Conservation (phyloP, 2,113 vertebrate species). For the Malurus alboscapulatus region DNA sequence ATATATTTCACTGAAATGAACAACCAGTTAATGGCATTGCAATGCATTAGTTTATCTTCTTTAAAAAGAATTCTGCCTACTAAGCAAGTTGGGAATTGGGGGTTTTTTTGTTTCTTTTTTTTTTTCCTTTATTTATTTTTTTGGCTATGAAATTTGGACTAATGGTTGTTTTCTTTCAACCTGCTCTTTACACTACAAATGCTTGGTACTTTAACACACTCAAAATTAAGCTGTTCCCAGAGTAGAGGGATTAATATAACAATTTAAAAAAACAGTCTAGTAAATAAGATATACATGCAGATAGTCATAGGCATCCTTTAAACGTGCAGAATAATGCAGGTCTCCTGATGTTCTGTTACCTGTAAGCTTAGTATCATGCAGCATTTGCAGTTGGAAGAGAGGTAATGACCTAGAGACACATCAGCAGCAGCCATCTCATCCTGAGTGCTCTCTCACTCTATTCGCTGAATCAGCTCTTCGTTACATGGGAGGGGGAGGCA, state of each 20-base stretch:
- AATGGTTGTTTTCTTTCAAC: conserved; percentile 12
- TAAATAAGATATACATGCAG: conserved; percentile 70
- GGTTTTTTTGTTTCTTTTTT: neutral
- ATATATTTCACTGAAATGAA: conserved; percentile 37
- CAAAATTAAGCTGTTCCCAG: conserved; percentile 51
- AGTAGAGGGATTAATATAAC: conserved; percentile 59
- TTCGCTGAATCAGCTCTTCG: conserved; percentile 92
- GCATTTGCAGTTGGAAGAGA: conserved; percentile 80
- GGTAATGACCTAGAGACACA: conserved; percentile 87
- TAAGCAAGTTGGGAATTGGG: neutral
- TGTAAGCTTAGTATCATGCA: conserved; percentile 82
- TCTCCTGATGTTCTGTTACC: conserved; percentile 82
- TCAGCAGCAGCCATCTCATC: conserved; percentile 89
- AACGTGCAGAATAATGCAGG: conserved; percentile 73
- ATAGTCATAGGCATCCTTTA: conserved; percentile 62
- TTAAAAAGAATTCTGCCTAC: conserved; percentile 18
- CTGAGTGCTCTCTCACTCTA: conserved; percentile 79
- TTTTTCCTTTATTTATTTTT: neutral
- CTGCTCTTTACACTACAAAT: conserved; percentile 57
- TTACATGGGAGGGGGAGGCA: conserved; percentile 71
- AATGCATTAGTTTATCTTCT: conserved; percentile 29
- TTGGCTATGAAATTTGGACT: conserved; percentile 32
- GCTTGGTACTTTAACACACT: conserved; percentile 50
- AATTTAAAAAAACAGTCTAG: conserved; percentile 36
- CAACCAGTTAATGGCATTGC: conserved; percentile 27